A percentile compares a stretch with the other conserved stretches of the same genome.
These are phyloP conservation scores for Hetaerina titia DNA, from an alignment of 2,888 invertebrate species.

Conservation along the genomic window DNA sequence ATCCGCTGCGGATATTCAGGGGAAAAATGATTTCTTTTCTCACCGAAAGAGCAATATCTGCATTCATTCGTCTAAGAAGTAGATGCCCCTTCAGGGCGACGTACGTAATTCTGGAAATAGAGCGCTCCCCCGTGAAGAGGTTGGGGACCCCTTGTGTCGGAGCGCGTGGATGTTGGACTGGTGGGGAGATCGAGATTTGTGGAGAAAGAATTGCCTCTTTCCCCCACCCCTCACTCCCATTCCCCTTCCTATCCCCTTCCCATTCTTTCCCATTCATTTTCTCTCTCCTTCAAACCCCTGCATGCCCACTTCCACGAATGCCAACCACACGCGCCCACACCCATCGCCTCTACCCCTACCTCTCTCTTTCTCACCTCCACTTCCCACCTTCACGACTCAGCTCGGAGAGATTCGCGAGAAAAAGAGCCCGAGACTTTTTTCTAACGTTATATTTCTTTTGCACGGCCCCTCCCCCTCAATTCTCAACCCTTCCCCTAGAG, in stretches of 20 bases:
- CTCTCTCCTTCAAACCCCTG: not conserved
- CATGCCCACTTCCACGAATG: not conserved
- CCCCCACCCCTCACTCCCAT: not conserved
- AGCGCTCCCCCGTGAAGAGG: conserved; percentile 36
- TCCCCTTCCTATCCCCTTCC: not conserved
- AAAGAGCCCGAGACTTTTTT: not conserved
- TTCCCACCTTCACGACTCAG: not conserved
- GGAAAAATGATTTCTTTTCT: not conserved
- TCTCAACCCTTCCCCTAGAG: not conserved
- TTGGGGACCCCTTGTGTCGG: not conserved
- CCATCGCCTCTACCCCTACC: not conserved
- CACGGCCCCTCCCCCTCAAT: not conserved
- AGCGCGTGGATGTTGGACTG: not conserved
- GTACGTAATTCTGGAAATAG: not conserved
- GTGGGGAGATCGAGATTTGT: not conserved
- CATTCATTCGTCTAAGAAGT: not conserved
- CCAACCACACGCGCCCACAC: not conserved
- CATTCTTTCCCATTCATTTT: not conserved
- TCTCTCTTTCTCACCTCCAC: not conserved
- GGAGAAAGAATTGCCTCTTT: conserved; percentile 36
- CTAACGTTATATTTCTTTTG: not conserved
- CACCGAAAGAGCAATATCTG: not conserved
- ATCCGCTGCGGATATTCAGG: not conserved
- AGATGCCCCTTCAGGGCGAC: conserved; percentile 23
- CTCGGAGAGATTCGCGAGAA: not conserved